These are phyloP conservation scores for Pteromalus puparum DNA, from an alignment of 1,140 invertebrate species.

Conservation along the genomic window DNA sequence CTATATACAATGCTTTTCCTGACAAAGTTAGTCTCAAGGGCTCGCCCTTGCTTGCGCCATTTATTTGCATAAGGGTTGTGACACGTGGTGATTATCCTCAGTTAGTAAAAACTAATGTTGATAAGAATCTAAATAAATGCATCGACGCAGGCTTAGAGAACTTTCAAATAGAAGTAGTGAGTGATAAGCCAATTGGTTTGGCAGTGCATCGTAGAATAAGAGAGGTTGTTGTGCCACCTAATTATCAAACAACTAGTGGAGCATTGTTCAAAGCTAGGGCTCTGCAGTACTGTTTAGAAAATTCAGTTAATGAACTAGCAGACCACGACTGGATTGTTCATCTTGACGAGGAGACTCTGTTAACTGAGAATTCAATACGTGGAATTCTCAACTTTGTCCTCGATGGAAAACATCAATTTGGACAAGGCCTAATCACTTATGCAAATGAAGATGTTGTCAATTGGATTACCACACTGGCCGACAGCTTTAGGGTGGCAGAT, in stretches of 20 bases:
- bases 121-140: conserved; percentile 92
- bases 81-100: conserved; percentile 97
- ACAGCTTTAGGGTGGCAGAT: conserved; percentile 96
- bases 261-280: conserved; percentile 97
- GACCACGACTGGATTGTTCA: conserved; percentile 98
- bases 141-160: conserved; percentile 94
- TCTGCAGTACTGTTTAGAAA: conserved; percentile 96
- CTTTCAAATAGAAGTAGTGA: conserved; percentile 98
- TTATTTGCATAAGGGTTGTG: conserved; percentile 96
- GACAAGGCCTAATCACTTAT: conserved; percentile 98
- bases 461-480: conserved; percentile 97
- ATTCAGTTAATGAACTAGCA: conserved; percentile 89
- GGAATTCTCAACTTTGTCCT: conserved; percentile 97
- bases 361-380: conserved; percentile 93
- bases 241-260: conserved; percentile 91
- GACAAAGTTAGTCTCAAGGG: conserved; percentile 93
- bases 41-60: conserved; percentile 93
- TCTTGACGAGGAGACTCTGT: conserved; percentile 96
- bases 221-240: conserved; percentile 91
- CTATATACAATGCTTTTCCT: conserved; percentile 96
- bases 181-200: conserved; percentile 90
- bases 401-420: conserved; percentile 96
- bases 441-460: conserved; percentile 97
- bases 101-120: conserved; percentile 92
- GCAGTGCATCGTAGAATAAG: conserved; percentile 83